phyloP scores from a whole-genome alignment of 2,797 vertebrate genomes.

The Arrhamphus sclerolepis region DNA sequence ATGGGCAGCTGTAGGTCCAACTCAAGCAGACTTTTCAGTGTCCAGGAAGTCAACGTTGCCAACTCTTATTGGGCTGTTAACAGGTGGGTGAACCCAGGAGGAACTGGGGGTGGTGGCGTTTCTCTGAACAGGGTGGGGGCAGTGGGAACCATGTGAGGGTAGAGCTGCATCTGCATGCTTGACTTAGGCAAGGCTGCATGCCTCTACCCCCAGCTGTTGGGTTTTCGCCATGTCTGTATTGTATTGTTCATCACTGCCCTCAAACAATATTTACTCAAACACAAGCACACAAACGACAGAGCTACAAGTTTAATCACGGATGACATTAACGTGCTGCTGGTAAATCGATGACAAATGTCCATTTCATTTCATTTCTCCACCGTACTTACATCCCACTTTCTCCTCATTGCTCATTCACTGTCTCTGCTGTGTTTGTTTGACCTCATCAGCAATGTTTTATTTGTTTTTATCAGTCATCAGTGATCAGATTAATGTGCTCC shows the following conservation, averaged over 20 bases:
- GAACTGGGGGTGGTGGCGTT: neutral
- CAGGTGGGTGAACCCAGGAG: slow-evolving; percentile 47
- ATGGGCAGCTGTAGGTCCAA: no score
- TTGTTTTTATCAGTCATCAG: no score
- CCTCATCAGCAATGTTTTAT: no score
- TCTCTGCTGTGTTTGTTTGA: no score
- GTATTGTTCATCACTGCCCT: slow-evolving; percentile 20
- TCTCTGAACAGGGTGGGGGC: slow-evolving; percentile 22
- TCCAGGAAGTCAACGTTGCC: no score
- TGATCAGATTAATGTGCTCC: no score
- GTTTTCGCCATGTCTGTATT: slow-evolving; percentile 37
- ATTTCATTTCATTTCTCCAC: no score
- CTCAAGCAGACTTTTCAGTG: no score
- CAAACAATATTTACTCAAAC: neutral
- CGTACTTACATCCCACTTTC: no score
- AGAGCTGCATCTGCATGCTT: slow-evolving; percentile 25
- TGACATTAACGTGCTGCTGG: neutral
- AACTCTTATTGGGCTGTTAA: slow-evolving; percentile 11
- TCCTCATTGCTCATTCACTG: no score
- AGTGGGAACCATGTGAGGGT: slow-evolving; percentile 13
- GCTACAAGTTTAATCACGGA: neutral
- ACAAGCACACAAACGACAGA: neutral
- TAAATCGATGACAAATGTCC: no score
- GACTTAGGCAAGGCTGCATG: slow-evolving; percentile 29
- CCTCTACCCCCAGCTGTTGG: slow-evolving; percentile 63